Percentiles rank a stretch among this genome's conserved stretches.
These are phyloP conservation scores for Volucella zonaria DNA, from an alignment of 2,888 invertebrate genomes.

Conservation along the genomic window DNA sequence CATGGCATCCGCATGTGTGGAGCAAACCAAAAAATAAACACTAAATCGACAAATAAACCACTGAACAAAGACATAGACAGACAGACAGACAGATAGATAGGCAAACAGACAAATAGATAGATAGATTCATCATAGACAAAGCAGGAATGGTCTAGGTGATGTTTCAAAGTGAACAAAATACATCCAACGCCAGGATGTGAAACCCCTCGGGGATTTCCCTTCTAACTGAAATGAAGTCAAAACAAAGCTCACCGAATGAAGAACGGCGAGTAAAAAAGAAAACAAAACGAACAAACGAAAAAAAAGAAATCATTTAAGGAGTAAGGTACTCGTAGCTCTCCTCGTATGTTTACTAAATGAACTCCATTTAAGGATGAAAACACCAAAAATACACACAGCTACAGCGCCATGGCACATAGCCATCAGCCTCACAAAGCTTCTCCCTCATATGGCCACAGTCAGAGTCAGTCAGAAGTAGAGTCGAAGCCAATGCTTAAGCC, in stretches of 20 bases:
- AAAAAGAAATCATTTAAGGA: slow-evolving; percentile 27
- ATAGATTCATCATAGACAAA: slow-evolving; percentile 1
- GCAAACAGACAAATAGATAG: slow-evolving; percentile 9
- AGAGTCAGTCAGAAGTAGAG: too few relatives aligned
- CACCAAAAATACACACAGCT: slow-evolving; percentile 47
- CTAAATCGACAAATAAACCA: slow-evolving; percentile 73
- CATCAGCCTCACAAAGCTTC: background rate
- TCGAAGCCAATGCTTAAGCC: background rate
- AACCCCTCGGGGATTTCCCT: slow-evolving; percentile 70
- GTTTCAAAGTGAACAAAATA: slow-evolving; percentile 42
- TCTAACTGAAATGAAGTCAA: slow-evolving; percentile 59
- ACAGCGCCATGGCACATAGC: background rate
- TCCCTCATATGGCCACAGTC: background rate
- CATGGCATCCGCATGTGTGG: slow-evolving; percentile 26
- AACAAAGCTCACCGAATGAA: slow-evolving; percentile 52
- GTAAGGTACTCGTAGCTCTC: background rate
- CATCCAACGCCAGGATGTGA: slow-evolving; percentile 52
- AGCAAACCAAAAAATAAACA: slow-evolving; percentile 73
- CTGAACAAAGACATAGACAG: slow-evolving; percentile 64
- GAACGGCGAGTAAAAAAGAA: background rate
- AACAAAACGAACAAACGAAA: slow-evolving; percentile 31
- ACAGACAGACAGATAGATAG: slow-evolving; percentile 62
- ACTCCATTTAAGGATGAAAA: slow-evolving; percentile 70
- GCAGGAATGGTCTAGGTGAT: slow-evolving; percentile 54
- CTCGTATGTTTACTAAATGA: slow-evolving; percentile 64